A percentile compares a stretch with the other conserved stretches of the same genome.
Evolutionary conservation across 2,888 invertebrate species (phyloP).

Genomic region (Pyrrhosoma nymphula): DNA sequence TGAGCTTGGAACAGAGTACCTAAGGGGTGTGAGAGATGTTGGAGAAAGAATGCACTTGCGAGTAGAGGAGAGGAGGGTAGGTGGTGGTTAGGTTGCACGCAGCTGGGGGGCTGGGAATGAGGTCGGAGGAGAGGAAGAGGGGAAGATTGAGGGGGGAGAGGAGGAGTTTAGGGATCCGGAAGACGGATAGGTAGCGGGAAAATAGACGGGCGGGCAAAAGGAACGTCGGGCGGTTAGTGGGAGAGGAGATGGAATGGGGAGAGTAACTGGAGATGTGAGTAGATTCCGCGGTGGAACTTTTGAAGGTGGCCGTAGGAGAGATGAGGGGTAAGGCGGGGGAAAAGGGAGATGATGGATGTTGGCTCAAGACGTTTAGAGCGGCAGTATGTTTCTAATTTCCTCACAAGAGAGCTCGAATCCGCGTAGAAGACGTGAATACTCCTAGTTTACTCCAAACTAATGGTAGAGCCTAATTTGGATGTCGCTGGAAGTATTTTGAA

Average conservation of each 20-base stretch:
- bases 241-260: neutral
- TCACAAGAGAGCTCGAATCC: neutral
- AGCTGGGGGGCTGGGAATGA: neutral
- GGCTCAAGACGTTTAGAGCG: neutral
- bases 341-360: neutral
- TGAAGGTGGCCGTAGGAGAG: neutral
- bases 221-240: neutral
- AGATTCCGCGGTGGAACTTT: neutral
- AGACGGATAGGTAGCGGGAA: neutral
- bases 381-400: neutral
- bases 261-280: neutral
- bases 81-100: no score
- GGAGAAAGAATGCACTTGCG: conserved; percentile 14
- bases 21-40: neutral
- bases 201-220: neutral
- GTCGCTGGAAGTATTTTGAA: no score
- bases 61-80: neutral
- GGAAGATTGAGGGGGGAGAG: neutral
- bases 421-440: no score
- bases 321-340: neutral
- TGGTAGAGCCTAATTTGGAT: no score
- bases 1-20: neutral
- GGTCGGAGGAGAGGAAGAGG: neutral
- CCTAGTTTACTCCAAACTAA: no score
- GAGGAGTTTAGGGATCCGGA: neutral